Conservation (phyloP, 2,113 vertebrate genomes). For the Todiramphus chloris region DNA sequence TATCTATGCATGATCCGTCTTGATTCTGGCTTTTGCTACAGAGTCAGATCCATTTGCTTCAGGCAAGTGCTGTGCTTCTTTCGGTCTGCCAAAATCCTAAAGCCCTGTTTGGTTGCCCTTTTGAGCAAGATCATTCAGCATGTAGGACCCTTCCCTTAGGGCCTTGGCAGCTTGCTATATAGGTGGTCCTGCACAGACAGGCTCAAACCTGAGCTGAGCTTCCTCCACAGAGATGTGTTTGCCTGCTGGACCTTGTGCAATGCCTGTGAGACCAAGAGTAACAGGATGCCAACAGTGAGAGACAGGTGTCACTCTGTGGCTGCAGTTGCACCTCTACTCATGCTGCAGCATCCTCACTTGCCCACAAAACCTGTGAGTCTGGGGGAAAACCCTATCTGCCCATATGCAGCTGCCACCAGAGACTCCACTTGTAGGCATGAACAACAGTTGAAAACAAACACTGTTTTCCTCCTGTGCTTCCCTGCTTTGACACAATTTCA, state of each 20-base stretch:
- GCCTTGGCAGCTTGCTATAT: fast-evolving
- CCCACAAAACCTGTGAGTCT: not conserved
- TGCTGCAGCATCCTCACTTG: not conserved
- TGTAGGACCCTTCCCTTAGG: not conserved
- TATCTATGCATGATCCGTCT: not conserved
- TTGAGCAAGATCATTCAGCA: not conserved
- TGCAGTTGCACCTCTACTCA: not conserved
- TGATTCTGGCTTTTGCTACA: not conserved
- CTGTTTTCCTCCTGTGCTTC: not conserved
- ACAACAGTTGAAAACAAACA: not conserved
- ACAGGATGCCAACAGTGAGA: not conserved
- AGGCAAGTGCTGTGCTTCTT: not conserved
- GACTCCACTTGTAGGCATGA: not conserved
- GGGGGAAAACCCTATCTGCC: not conserved
- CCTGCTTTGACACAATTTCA: not conserved
- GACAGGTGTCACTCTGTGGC: not conserved
- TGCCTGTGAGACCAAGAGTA: not conserved
- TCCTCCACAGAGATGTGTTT: not conserved
- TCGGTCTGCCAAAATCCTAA: not conserved
- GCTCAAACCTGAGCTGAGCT: not conserved
- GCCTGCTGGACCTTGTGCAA: not conserved
- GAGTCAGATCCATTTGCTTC: not conserved
- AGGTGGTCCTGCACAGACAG: not conserved
- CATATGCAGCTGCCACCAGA: not conserved
- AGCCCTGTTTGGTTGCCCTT: not conserved